Evolutionary conservation across 23 tunicate genomes (phyloP).

Genomic region (Halocynthia roretzi): DNA sequence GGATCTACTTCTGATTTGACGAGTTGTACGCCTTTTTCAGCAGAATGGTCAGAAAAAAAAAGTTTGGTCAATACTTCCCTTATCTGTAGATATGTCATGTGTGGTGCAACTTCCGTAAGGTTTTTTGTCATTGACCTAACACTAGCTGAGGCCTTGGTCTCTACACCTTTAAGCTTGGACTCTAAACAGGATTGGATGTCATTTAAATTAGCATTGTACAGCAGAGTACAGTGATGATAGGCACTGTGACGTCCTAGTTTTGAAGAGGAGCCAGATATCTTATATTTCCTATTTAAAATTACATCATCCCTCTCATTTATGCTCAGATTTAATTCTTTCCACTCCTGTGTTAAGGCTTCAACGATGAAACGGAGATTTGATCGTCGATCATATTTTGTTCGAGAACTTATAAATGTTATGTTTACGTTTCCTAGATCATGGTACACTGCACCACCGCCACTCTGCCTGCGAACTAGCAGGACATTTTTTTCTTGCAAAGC

Average conservation of each 20-base stretch:
- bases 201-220: slow-evolving; percentile 37
- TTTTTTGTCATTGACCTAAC: slow-evolving; percentile 58
- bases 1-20: slow-evolving; percentile 33
- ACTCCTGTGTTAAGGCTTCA: slow-evolving; percentile 30
- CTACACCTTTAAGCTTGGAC: slow-evolving; percentile 1
- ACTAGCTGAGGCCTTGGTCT: slow-evolving; percentile 66
- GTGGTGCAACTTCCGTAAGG: slow-evolving; percentile 25
- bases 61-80: slow-evolving; percentile 15
- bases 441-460: slow-evolving; percentile 95
- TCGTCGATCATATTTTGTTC: slow-evolving; percentile 33
- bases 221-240: slow-evolving; percentile 88
- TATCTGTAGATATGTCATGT: slow-evolving; percentile 33
- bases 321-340: slow-evolving; percentile 35
- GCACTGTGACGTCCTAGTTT: slow-evolving; percentile 53
- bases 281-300: slow-evolving; percentile 38
- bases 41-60: slow-evolving; percentile 7
- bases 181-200: slow-evolving; percentile 25
- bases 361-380: slow-evolving; percentile 47
- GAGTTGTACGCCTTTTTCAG: neutral
- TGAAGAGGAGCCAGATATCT: slow-evolving; percentile 80
- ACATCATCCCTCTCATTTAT: slow-evolving; percentile 78
- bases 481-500: slow-evolving; percentile 20
- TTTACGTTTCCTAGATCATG: slow-evolving; percentile 85
- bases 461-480: slow-evolving; percentile 49
- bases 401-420: slow-evolving; percentile 67